phyloP scores from a whole-genome alignment of 1,140 invertebrate species.

The Apis cerana region DNA sequence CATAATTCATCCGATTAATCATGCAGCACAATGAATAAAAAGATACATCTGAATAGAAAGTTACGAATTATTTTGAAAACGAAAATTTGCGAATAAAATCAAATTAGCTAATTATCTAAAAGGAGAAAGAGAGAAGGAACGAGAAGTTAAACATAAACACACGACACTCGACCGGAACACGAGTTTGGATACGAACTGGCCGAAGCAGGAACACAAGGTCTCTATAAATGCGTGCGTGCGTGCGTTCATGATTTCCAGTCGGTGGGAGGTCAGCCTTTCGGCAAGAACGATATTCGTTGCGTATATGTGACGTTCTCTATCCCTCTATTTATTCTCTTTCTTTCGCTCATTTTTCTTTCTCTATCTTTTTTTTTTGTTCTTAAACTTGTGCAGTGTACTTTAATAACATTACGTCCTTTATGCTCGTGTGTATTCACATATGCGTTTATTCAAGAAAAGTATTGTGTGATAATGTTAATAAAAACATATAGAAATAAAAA shows the following conservation, averaged over 20 bases:
- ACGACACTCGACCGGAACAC: background rate
- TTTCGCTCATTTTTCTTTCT: background rate
- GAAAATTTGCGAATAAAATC: background rate
- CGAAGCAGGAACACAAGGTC: slow-evolving; percentile 12
- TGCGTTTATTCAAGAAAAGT: background rate
- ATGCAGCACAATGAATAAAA: background rate
- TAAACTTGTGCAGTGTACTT: slow-evolving; percentile 11
- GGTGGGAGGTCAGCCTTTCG: slow-evolving; percentile 59
- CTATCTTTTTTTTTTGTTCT: slow-evolving; percentile 14
- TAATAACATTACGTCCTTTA: background rate
- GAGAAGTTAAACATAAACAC: slow-evolving; percentile 43
- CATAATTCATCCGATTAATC: background rate
- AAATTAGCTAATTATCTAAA: background rate
- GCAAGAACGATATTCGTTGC: slow-evolving; percentile 37
- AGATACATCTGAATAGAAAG: background rate
- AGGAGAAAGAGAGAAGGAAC: background rate
- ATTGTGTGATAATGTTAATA: background rate
- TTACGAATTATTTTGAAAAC: background rate
- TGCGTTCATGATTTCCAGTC: slow-evolving; percentile 56
- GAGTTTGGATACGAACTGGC: background rate
- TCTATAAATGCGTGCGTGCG: slow-evolving; percentile 59
- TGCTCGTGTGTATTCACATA: background rate
- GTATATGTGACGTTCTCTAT: slow-evolving; percentile 12
- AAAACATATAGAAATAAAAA: background rate
- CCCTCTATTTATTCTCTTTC: background rate